phyloP scores from a whole-genome alignment of 2,888 invertebrate species.

The Trachelus stipa region DNA sequence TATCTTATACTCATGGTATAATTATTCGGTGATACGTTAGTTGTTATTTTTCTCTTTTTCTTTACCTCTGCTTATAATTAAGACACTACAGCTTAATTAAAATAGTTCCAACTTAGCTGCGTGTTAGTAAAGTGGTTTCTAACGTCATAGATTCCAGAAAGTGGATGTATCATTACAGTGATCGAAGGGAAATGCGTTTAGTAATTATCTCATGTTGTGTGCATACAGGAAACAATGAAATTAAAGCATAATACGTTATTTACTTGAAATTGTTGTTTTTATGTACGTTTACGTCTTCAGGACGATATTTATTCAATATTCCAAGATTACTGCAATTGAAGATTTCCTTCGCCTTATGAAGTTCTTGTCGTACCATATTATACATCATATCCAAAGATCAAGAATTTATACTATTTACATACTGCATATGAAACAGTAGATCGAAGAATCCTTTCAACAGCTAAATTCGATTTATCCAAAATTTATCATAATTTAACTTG shows the following conservation, averaged over 20 bases:
- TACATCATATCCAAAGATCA: not conserved
- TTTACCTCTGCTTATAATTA: not conserved
- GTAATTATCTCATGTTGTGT: not conserved
- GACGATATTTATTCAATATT: not conserved
- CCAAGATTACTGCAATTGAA: not conserved
- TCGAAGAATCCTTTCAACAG: not conserved
- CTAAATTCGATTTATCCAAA: not conserved
- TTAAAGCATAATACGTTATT: not conserved
- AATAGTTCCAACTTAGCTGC: not conserved
- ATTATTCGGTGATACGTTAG: not conserved
- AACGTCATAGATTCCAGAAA: not conserved
- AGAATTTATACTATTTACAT: not conserved
- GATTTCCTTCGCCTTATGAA: not conserved
- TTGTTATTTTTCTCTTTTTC: too few species aligned
- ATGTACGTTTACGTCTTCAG: not conserved
- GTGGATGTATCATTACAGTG: not conserved
- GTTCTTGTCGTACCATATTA: not conserved
- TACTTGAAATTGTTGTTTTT: not conserved
- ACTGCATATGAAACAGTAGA: not conserved
- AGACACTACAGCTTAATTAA: not conserved
- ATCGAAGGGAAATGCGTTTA: not conserved
- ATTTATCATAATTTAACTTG: constrained; percentile 3
- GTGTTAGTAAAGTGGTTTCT: not conserved
- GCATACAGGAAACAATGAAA: not conserved
- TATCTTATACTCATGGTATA: not conserved